Conservation (phyloP, 2,888 invertebrate species). For the Drosophila acutilabella region DNA sequence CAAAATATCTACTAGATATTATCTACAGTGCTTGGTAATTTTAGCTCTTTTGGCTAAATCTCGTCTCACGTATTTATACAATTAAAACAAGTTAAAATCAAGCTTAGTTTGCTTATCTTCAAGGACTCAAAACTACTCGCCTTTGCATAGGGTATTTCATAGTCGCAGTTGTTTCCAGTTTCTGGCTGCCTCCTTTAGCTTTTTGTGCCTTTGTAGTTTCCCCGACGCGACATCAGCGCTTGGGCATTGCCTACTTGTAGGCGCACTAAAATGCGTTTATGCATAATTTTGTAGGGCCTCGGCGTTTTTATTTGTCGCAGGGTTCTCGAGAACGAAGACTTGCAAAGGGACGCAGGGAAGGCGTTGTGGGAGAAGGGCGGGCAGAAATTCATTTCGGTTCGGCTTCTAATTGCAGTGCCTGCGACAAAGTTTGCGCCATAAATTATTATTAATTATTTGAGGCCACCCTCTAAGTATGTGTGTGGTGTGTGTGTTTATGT, state of each 20-base stretch:
- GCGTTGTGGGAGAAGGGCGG: not conserved
- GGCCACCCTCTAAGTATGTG: conserved; percentile 7
- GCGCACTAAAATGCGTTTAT: conserved; percentile 83
- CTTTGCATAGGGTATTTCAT: not conserved
- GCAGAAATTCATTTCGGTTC: not conserved
- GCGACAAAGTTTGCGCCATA: conserved; percentile 60
- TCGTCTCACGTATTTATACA: no score
- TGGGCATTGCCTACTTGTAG: conserved; percentile 80
- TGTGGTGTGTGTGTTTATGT: not conserved
- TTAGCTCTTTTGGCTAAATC: no score
- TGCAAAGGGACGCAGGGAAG: not conserved
- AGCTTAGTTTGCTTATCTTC: not conserved
- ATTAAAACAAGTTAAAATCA: no score
- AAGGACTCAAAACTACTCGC: no score
- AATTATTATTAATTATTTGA: conserved; percentile 80
- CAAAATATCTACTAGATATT: no score
- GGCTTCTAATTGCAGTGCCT: conserved; percentile 69
- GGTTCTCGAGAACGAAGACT: not conserved
- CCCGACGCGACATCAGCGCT: conserved; percentile 39
- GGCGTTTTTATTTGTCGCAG: not conserved
- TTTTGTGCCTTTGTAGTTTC: conserved; percentile 58
- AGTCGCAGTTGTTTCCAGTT: not conserved
- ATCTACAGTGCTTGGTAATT: no score
- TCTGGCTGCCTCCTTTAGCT: not conserved
- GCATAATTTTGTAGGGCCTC: conserved; percentile 72